phyloP scores from a whole-genome alignment of 2,888 invertebrate genomes.

The Mimachlamys varia region DNA sequence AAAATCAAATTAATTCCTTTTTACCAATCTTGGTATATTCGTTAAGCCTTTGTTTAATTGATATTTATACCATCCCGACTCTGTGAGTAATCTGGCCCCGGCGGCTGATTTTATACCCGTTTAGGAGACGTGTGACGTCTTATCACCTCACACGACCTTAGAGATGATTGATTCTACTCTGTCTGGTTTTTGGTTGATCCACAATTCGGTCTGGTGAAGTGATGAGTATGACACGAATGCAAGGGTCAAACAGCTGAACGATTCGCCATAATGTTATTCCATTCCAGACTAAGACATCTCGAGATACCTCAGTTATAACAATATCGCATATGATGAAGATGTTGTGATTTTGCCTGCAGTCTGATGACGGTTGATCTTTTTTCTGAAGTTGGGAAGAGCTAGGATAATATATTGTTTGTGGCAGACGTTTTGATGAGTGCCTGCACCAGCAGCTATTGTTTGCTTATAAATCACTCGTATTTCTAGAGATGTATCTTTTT shows the following conservation, averaged over 20 bases:
- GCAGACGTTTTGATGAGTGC: not conserved
- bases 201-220: not conserved
- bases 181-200: not conserved
- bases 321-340: not conserved
- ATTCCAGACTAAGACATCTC: not conserved
- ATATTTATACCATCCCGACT: not conserved
- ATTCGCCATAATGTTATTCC: not conserved
- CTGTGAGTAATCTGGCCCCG: not conserved
- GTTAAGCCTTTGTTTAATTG: not conserved
- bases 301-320: not conserved
- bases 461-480: not conserved
- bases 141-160: not conserved
- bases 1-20: not conserved
- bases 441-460: not conserved
- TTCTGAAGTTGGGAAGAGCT: not conserved
- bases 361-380: not conserved
- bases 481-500: not conserved
- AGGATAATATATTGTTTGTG: too few species aligned
- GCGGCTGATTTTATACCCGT: not conserved
- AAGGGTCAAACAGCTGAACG: not conserved
- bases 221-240: not conserved
- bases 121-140: not conserved
- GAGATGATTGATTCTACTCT: not conserved
- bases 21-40: not conserved
- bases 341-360: not conserved